Conservation (phyloP, 2,797 vertebrate genomes). For the Acanthurus leucopareius region DNA sequence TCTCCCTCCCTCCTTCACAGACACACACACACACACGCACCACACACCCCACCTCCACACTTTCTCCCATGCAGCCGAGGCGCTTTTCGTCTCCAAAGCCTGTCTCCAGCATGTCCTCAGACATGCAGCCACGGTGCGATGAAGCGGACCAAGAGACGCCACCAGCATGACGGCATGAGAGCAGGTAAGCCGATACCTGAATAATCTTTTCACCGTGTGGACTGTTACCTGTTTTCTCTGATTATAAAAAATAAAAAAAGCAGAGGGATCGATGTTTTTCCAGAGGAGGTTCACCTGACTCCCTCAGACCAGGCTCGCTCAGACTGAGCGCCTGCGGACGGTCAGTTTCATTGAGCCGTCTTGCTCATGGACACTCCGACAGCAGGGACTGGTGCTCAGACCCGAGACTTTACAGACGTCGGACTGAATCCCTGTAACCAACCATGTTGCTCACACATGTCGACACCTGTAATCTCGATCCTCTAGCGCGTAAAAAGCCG, state of each 20-base stretch:
- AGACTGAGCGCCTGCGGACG: background rate
- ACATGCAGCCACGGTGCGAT: constrained; percentile 83
- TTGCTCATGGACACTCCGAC: constrained; percentile 42
- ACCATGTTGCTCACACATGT: background rate
- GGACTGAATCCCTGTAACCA: background rate
- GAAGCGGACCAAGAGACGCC: constrained; percentile 79
- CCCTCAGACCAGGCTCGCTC: constrained; percentile 5
- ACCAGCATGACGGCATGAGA: constrained; percentile 70
- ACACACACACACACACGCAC: background rate
- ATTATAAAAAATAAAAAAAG: background rate
- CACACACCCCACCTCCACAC: constrained; percentile 41
- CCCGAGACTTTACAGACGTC: constrained; percentile 5
- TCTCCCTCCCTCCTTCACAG: constrained; percentile 27
- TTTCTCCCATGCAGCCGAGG: constrained; percentile 64
- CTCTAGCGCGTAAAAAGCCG: constrained; percentile 34
- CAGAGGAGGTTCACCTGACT: constrained; percentile 22
- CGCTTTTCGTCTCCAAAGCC: constrained; percentile 76
- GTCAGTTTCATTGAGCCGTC: constrained; percentile 4
- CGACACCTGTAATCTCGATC: constrained; percentile 16
- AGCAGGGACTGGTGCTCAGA: background rate
- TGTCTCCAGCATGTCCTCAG: constrained; percentile 85
- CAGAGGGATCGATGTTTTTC: constrained; percentile 11
- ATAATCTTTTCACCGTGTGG: background rate
- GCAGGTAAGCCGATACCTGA: constrained; percentile 75
- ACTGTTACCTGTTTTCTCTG: background rate